These are phyloP conservation scores for Chrysolina haemoptera DNA, from an alignment of 2,888 invertebrate species.

Conservation along the genomic window DNA sequence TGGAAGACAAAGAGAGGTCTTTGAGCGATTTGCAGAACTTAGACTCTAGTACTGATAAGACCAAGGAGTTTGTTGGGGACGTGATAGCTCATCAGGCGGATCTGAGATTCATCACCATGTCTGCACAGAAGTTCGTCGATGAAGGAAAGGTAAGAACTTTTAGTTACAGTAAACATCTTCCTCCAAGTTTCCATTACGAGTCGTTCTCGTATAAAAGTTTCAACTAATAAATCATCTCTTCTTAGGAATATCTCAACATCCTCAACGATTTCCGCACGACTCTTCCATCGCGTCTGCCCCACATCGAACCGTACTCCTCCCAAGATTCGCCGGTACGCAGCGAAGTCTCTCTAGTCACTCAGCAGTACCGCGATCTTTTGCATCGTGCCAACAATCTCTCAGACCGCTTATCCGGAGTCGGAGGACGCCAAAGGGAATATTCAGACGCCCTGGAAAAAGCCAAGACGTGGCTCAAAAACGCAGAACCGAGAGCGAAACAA, in stretches of 20 bases:
- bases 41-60: constrained; percentile 82
- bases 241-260: constrained; percentile 82
- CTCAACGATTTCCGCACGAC: constrained; percentile 91
- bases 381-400: constrained; percentile 87
- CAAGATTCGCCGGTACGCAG: constrained; percentile 84
- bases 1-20: constrained; percentile 90
- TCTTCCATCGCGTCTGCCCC: constrained; percentile 85
- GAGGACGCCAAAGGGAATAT: constrained; percentile 83
- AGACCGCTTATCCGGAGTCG: constrained; percentile 86
- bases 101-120: constrained; percentile 94
- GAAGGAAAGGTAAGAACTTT: constrained; percentile 83
- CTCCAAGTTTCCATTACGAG: too few species aligned
- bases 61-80: constrained; percentile 91
- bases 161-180: too few species aligned
- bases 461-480: constrained; percentile 83
- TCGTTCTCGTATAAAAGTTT: neutral
- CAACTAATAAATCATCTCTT: neutral
- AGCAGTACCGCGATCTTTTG: constrained; percentile 86
- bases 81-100: constrained; percentile 97
- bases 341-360: constrained; percentile 84
- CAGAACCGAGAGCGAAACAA: constrained; percentile 83
- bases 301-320: constrained; percentile 80
- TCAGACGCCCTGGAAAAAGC: constrained; percentile 89
- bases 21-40: constrained; percentile 83
- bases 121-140: constrained; percentile 95